phyloP scores from a whole-genome alignment of 2,797 vertebrate species.

The Phyllotis vaccarum region DNA sequence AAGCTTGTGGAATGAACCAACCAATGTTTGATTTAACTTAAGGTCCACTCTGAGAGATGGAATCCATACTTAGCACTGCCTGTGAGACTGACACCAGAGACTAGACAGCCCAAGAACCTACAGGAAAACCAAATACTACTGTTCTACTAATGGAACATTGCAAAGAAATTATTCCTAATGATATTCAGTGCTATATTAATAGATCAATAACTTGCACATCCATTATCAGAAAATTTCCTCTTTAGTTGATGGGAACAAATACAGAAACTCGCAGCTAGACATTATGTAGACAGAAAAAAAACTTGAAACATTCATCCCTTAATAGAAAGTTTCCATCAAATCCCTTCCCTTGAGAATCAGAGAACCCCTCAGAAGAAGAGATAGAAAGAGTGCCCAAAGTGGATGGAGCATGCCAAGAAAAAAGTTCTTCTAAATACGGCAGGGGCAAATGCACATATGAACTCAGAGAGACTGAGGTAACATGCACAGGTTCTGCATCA shows the following conservation, averaged over 20 bases:
- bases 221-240: not conserved
- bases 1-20: not conserved
- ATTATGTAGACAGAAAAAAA: not conserved
- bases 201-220: not conserved
- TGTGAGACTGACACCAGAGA: too few relatives aligned
- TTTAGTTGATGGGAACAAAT: not conserved
- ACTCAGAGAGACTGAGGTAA: not conserved
- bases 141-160: not conserved
- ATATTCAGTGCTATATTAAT: not conserved
- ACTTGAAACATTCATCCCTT: not conserved
- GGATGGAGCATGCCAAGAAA: not conserved
- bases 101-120: not conserved
- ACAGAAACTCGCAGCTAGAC: not conserved
- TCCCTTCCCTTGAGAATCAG: too few relatives aligned
- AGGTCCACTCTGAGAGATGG: not conserved
- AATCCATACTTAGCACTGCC: not conserved
- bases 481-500: not conserved
- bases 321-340: not conserved
- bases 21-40: not conserved
- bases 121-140: not conserved
- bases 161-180: not conserved
- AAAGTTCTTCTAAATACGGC: not conserved
- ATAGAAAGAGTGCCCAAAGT: not conserved
- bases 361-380: not conserved
- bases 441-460: too few relatives aligned